Percentiles rank a stretch among this genome's conserved stretches.
Conservation (phyloP, 2,113 vertebrate species). For the Hippocampus mohnikei region DNA sequence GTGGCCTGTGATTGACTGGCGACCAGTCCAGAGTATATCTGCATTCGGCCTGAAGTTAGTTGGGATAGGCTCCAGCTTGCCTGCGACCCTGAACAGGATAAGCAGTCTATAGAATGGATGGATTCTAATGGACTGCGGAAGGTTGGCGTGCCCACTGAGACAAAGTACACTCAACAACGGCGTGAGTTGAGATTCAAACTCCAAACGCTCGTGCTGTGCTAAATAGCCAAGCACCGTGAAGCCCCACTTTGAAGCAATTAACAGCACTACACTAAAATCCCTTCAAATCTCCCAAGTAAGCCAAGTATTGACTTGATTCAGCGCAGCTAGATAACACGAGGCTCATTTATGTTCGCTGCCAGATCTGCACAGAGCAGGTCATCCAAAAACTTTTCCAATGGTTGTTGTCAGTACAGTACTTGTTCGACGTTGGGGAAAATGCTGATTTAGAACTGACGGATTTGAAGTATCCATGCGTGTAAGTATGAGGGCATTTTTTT, state of each 20-base stretch:
- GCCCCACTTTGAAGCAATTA: background rate
- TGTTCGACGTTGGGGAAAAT: constrained; percentile 19
- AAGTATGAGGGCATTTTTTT: background rate
- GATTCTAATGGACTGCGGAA: too few relatives aligned
- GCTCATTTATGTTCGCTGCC: too few relatives aligned
- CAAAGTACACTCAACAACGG: background rate
- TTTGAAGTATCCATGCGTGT: background rate
- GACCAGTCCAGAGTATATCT: too few relatives aligned
- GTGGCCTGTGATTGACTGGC: too few relatives aligned
- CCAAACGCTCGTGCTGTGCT: background rate
- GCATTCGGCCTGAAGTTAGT: too few relatives aligned
- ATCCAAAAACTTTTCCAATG: too few relatives aligned
- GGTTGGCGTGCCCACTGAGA: too few relatives aligned
- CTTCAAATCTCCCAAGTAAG: constrained; percentile 27
- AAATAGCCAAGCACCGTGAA: background rate
- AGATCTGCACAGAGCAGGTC: too few relatives aligned
- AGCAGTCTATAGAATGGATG: too few relatives aligned
- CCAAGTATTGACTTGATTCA: constrained; percentile 27
- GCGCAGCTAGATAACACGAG: constrained; percentile 1
- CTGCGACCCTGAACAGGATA: too few relatives aligned
- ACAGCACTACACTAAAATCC: constrained; percentile 29
- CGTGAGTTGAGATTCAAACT: background rate
- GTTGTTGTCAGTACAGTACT: background rate
- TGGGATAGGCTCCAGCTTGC: too few relatives aligned
- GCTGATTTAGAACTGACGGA: background rate